A percentile compares a stretch with the other conserved stretches of the same genome.
phyloP scores from a whole-genome alignment of 2,113 vertebrate genomes.

The Lasiurus borealis region DNA sequence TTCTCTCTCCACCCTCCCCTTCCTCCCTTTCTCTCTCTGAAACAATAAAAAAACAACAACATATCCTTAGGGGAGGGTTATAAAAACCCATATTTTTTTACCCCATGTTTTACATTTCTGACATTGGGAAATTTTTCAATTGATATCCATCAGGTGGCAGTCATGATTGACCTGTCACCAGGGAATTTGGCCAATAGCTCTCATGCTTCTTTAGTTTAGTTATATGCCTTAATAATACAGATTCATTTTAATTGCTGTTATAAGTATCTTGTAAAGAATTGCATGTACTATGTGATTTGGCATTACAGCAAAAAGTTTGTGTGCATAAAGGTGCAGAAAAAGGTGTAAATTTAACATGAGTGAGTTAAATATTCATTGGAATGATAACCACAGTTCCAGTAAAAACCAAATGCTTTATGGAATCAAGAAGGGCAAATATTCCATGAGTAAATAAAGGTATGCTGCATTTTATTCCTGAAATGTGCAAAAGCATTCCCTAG shows the following conservation, averaged over 20 bases:
- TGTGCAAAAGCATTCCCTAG: not conserved
- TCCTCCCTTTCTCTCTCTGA: no score
- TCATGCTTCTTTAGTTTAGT: not conserved
- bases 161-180: not conserved
- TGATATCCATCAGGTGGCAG: not conserved
- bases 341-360: not conserved
- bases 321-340: constrained; percentile 1
- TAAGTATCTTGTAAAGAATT: not conserved
- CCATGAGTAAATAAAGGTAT: not conserved
- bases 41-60: no score
- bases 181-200: not conserved
- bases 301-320: constrained; percentile 7
- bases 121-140: constrained; percentile 5
- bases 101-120: not conserved
- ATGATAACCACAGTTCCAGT: not conserved
- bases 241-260: not conserved
- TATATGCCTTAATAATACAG: not conserved
- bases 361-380: not conserved
- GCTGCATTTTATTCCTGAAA: not conserved
- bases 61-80: no score
- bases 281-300: not conserved
- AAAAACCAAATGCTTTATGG: not conserved
- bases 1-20: no score
- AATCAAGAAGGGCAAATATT: not conserved
- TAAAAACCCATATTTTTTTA: not conserved